phyloP scores from a whole-genome alignment of 1,140 invertebrate species.

The Cheumatopsyche charites region DNA sequence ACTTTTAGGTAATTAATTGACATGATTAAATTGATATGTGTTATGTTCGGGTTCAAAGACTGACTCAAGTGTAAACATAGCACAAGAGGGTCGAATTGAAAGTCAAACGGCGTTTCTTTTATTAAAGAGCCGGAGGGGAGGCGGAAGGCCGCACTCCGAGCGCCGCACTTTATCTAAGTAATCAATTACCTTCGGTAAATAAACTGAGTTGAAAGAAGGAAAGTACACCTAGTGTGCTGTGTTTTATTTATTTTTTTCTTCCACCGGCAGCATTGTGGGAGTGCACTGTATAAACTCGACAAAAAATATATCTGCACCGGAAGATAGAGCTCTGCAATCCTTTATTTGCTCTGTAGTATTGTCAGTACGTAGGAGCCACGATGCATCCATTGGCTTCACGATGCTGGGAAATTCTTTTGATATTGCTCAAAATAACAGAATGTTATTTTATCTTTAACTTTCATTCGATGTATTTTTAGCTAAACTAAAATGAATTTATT shows the following conservation, averaged over 20 bases:
- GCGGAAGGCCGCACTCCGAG: neutral
- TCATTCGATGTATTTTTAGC: too few relatives aligned
- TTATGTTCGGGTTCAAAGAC: too few relatives aligned
- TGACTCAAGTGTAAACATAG: neutral
- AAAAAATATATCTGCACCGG: neutral
- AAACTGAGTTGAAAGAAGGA: conserved; percentile 34
- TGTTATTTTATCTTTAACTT: too few relatives aligned
- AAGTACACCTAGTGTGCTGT: conserved; percentile 32
- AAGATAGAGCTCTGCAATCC: neutral
- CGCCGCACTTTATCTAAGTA: conserved; percentile 38
- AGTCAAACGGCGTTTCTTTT: conserved; percentile 38
- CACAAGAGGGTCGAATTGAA: conserved; percentile 12
- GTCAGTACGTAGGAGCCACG: too few relatives aligned
- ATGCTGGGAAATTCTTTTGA: too few relatives aligned
- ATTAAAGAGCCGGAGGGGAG: conserved; percentile 7
- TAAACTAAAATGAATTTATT: too few relatives aligned
- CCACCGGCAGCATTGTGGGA: neutral
- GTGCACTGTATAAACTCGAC: conserved; percentile 6
- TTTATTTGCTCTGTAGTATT: neutral
- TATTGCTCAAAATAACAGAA: too few relatives aligned
- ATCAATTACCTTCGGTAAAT: conserved; percentile 44
- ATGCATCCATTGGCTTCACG: too few relatives aligned
- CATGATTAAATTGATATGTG: too few relatives aligned
- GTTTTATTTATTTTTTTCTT: conserved; percentile 14
- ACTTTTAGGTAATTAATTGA: too few relatives aligned